These are phyloP conservation scores for Cotesia chilonis DNA, from an alignment of 1,140 invertebrate species.

Conservation along the genomic window DNA sequence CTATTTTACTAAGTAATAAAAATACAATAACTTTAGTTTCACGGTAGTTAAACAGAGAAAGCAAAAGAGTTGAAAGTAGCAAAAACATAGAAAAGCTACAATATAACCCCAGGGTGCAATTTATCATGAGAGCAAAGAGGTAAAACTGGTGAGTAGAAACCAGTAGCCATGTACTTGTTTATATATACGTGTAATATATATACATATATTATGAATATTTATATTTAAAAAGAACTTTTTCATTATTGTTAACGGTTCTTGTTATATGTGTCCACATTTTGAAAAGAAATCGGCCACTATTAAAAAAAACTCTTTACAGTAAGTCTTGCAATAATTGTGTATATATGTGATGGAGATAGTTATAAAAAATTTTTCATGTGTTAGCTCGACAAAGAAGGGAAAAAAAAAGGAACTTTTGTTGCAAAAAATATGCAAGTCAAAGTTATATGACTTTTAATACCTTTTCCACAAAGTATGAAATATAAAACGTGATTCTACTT, in stretches of 20 bases:
- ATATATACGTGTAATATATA: constrained; percentile 16
- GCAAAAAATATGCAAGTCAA: too few relatives aligned
- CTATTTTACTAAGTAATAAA: not conserved
- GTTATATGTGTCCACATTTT: not conserved
- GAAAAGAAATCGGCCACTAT: constrained; percentile 13
- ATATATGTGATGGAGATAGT: too few relatives aligned
- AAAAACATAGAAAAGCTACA: constrained; percentile 49
- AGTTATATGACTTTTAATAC: too few relatives aligned
- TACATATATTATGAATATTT: constrained; percentile 1
- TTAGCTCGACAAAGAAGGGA: not conserved
- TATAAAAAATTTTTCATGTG: not conserved
- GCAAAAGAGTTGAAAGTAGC: constrained; percentile 21
- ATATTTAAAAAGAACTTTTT: constrained; percentile 44
- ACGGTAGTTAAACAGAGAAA: constrained; percentile 15
- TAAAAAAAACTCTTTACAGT: constrained; percentile 8
- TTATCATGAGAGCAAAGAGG: constrained; percentile 45
- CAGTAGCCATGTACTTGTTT: constrained; percentile 14
- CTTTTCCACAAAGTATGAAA: too few relatives aligned
- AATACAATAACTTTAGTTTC: not conserved
- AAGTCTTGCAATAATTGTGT: constrained; percentile 1
- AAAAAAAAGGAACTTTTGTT: not conserved
- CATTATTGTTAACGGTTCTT: constrained; percentile 55
- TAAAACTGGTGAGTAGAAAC: constrained; percentile 5
- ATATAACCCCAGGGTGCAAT: constrained; percentile 53
- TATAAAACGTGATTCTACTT: too few relatives aligned